Evolutionary conservation across 2,888 invertebrate genomes (phyloP).

Genomic region (Hecatera dysodea): DNA sequence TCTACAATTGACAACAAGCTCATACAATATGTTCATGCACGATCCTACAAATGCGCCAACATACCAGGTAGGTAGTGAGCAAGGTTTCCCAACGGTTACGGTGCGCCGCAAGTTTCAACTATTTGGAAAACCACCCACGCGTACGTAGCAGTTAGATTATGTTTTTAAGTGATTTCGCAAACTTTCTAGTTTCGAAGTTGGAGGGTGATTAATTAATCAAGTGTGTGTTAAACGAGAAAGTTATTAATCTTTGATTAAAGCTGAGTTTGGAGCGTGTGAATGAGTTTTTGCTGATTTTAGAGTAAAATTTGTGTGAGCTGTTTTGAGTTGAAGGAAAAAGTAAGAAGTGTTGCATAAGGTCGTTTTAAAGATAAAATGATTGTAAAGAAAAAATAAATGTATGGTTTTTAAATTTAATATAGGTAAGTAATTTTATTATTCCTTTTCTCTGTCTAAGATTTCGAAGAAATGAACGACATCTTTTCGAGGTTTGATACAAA

Average conservation of each 20-base stretch:
- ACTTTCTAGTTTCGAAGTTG: conserved; percentile 48
- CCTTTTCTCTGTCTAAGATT: too few relatives aligned
- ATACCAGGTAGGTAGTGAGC: conserved; percentile 35
- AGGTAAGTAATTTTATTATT: too few relatives aligned
- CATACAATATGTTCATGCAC: conserved; percentile 37
- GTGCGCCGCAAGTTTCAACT: conserved; percentile 51
- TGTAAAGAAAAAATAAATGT: too few relatives aligned
- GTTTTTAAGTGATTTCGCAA: conserved; percentile 60
- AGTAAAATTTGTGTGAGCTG: conserved; percentile 18
- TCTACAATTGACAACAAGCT: conserved; percentile 17
- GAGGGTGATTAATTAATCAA: conserved; percentile 57
- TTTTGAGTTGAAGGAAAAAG: conserved; percentile 19
- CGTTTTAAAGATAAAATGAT: background rate
- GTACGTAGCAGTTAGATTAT: conserved; percentile 55
- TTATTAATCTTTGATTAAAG: conserved; percentile 53
- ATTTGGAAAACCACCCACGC: conserved; percentile 50
- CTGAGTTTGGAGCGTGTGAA: conserved; percentile 26
- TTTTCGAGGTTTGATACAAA: background rate
- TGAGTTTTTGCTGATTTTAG: conserved; percentile 20
- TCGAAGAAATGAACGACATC: too few relatives aligned
- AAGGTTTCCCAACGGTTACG: conserved; percentile 24
- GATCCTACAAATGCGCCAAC: conserved; percentile 28
- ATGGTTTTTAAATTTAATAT: too few relatives aligned
- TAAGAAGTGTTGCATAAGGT: conserved; percentile 23
- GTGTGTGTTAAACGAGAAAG: conserved; percentile 40